phyloP scores from a whole-genome alignment of 2,888 invertebrate genomes.

The Campaea margaritaria region DNA sequence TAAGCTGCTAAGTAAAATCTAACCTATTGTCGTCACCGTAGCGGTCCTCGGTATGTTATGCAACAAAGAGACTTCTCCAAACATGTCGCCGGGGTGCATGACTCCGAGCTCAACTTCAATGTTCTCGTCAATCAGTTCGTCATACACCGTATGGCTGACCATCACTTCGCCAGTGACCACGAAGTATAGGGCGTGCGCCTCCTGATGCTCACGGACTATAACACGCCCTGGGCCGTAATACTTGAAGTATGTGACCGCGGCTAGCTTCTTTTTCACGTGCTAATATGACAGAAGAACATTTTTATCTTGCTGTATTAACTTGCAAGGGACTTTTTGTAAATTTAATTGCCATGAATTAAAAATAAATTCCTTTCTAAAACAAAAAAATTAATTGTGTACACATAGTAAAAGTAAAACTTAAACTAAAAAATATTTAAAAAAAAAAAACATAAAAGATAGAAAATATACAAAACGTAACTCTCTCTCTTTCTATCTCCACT shows the following conservation, averaged over 20 bases:
- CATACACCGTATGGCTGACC: constrained; percentile 80
- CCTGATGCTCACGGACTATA: constrained; percentile 87
- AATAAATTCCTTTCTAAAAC: no score
- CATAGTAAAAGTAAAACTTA: no score
- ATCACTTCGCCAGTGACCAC: constrained; percentile 85
- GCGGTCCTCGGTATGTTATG: constrained; percentile 86
- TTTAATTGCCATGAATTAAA: no score
- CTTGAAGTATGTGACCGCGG: constrained; percentile 86
- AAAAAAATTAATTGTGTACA: no score
- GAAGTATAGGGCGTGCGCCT: constrained; percentile 87
- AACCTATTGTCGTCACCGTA: constrained; percentile 85
- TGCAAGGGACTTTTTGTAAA: no score
- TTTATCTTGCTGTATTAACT: no score
- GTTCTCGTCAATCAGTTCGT: constrained; percentile 76
- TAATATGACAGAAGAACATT: constrained; percentile 1
- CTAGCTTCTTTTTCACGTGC: constrained; percentile 69
- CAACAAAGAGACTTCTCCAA: constrained; percentile 88
- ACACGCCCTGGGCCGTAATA: constrained; percentile 85
- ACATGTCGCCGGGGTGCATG: constrained; percentile 86
- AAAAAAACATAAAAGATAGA: no score
- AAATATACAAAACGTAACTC: no score
- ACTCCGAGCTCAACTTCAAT: constrained; percentile 78
- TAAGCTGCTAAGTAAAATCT: constrained; percentile 40
- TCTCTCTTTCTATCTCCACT: no score
- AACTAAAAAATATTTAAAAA: no score